phyloP scores from a whole-genome alignment of 2,113 vertebrate genomes.

The Pangasianodon hypophthalmus region DNA sequence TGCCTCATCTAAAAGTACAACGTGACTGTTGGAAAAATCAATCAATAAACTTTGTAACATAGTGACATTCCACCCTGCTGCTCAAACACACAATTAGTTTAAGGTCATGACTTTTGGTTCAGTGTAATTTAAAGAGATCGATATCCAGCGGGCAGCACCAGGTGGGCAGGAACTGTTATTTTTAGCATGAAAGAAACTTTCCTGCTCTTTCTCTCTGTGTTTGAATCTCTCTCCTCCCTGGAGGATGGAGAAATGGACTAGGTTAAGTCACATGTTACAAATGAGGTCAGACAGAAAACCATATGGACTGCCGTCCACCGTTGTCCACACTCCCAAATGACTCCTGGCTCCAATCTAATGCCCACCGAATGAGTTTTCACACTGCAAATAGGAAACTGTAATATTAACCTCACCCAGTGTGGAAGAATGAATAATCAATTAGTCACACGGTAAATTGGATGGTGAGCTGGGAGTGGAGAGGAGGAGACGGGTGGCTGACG shows the following conservation, averaged over 20 bases:
- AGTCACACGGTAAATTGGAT: slow-evolving; percentile 65
- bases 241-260: background rate
- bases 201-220: background rate
- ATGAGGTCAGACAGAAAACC: background rate
- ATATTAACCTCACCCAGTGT: slow-evolving; percentile 67
- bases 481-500: slow-evolving; percentile 55
- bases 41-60: background rate
- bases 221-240: background rate
- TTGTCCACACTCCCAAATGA: slow-evolving; percentile 41
- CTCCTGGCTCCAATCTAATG: slow-evolving; percentile 63
- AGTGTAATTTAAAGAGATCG: slow-evolving; percentile 34
- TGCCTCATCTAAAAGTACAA: slow-evolving; percentile 1
- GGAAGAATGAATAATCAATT: slow-evolving; percentile 73
- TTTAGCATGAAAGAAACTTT: slow-evolving; percentile 16
- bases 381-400: slow-evolving; percentile 62
- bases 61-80: background rate
- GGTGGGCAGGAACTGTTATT: slow-evolving; percentile 15
- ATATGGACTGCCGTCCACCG: background rate
- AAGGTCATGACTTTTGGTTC: slow-evolving; percentile 37
- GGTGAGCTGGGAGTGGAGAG: background rate
- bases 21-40: background rate
- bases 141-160: slow-evolving; percentile 6
- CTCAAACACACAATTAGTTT: slow-evolving; percentile 31
- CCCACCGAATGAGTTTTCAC: slow-evolving; percentile 59
- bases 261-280: slow-evolving; percentile 15